Evolutionary conservation across 2,797 vertebrate genomes (phyloP).

Genomic region (Sebastes diploproa): DNA sequence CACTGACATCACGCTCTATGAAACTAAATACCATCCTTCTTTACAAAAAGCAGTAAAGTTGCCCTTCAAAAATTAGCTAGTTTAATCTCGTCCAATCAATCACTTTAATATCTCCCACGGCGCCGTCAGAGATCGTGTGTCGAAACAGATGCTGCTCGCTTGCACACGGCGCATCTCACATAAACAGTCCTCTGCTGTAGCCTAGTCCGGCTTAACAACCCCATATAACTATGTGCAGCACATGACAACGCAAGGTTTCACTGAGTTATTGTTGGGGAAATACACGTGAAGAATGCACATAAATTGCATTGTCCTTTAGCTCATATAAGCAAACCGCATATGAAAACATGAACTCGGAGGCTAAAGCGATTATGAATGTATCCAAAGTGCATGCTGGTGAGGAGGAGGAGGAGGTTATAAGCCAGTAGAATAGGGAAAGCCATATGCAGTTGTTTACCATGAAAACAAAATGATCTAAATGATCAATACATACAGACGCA

Average conservation of each 20-base stretch:
- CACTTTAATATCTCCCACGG: constrained; percentile 23
- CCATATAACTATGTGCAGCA: constrained; percentile 9
- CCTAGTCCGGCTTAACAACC: constrained; percentile 22
- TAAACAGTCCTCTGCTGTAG: constrained; percentile 10
- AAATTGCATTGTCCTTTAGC: constrained; percentile 1
- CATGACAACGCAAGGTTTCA: not conserved
- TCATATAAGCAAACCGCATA: not conserved
- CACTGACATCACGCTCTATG: not conserved
- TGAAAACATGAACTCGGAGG: not conserved
- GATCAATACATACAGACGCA: not conserved
- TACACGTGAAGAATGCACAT: constrained; percentile 3
- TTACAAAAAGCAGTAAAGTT: not conserved
- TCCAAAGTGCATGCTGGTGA: not conserved
- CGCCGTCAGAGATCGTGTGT: not conserved
- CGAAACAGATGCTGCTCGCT: constrained; percentile 21
- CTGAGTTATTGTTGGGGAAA: constrained; percentile 37
- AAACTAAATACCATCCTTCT: not conserved
- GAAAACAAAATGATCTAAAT: constrained; percentile 1
- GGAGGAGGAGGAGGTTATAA: not conserved
- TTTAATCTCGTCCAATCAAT: constrained; percentile 16
- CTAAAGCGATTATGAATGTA: accelerated
- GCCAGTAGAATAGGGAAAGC: not conserved
- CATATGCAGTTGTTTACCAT: not conserved
- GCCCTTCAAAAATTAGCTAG: constrained; percentile 13
- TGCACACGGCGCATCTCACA: constrained; percentile 1